Evolutionary conservation across 2,113 vertebrate genomes (phyloP), one percentile per base, ranked within the genome.

Genomic region (Spheniscus mendiculus): DNA sequence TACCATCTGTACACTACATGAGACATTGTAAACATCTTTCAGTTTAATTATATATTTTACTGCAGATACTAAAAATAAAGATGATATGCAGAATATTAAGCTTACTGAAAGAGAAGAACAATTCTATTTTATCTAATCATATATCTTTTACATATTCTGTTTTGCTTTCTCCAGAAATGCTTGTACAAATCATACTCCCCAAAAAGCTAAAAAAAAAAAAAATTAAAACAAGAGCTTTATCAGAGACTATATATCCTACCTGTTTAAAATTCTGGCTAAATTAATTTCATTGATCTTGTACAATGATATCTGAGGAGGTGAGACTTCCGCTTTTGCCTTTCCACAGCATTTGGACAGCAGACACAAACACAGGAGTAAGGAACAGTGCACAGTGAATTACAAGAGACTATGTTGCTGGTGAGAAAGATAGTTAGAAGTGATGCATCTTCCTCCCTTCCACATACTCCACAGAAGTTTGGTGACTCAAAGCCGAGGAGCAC

Each of bases 1-100:
- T 87, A 87, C 89, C 96, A 94, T 97, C 96, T 97, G 93, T 32
- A 93, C 72, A 36, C 88, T 87, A 52, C 63, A 56, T 22, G 67
- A 93, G 42, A 61, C 50, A 77, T 20, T 72, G 38, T 70, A 93
- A 94, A 95, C 36, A 77, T 59, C 13, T 67, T 90, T 29, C 62
- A 53, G 40, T 84, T 88, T 81, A 45, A 81, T 67, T 78, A 47
- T 3, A 52, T 90, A 74, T 90, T 90, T 97, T 91, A 90, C 25
- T 91, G 38, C 32, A 91, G 38, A 52, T 15, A 87, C 32, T 65
- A 91, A 93, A 94, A 90, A 69, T 52, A 17, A 74, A 82, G 19
- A 34, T 59, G 50, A 42, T 62, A 44, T 13, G 18, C 30, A 88
- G 84, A 96, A 93, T 86, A 71, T 18, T 63, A 74, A 89, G n/a